Base-by-base conservation (phyloP, 2,797 vertebrate genomes). In the Bradypus variegatus region DNA sequence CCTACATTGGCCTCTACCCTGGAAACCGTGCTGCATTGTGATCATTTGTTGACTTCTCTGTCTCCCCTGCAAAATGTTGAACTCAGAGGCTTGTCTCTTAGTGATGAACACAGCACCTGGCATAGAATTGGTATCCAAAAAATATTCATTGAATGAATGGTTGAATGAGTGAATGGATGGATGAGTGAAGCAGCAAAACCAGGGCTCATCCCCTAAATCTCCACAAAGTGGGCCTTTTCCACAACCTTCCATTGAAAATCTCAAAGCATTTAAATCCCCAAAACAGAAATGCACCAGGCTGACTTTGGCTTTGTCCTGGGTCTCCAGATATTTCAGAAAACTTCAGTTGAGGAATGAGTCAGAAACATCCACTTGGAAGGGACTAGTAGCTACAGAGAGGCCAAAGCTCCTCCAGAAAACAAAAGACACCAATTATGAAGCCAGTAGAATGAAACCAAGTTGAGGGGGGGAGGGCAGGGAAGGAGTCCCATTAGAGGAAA, bases 391-490 rank as follows among this genome's bases (percentile, higher is more conserved):
- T 53, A 5, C 69, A 33, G 31, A 38, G 38, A 91, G 50, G 64
- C 25, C 93, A 80, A 67, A 36, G 88, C 73, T 15, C n/a, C 65
- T 45, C 76, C 81, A 82, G 79, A 31, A 94, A 92, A 95, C 77
- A 86, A 94, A 95, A 11, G 94, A 48, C 60, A 83, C 81, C 95
- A 93, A 95, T 96, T 95, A 91, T 21, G 86, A 91, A 21, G 25
- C 86, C 89, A 89, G 72, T 11, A 64, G 94, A 94, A 96, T 25
- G 88, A 95, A 95, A 93, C 69, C 48, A n/a, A 80, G 64, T 86
- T 70, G 31, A 8, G 23, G 55, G 80, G 80, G 91, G 50, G 33
- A 72, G n/a, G 80, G 9, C 18, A 27, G 67, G 0, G 33, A 70
- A 41, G 18, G 2, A 93, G 14, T 15, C 81, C n/a, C 55, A 73